These are phyloP conservation scores for Villa cingulata DNA, from an alignment of 2,888 invertebrate species.

Conservation along the genomic window DNA sequence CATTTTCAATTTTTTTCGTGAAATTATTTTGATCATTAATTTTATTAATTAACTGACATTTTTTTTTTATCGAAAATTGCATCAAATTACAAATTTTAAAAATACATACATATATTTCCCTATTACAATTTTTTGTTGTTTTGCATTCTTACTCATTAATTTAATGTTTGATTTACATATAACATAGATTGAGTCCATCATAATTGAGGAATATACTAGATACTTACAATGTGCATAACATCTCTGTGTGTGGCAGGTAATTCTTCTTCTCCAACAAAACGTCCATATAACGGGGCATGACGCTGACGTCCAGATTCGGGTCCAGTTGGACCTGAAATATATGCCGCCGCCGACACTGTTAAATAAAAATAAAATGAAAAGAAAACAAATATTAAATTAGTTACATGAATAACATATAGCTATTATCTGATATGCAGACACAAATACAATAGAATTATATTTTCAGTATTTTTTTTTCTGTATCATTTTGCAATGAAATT, in stretches of 20 bases:
- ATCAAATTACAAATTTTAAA: too few relatives aligned
- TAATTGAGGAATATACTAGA: not conserved
- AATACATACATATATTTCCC: too few relatives aligned
- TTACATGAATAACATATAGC: too few relatives aligned
- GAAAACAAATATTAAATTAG: too few relatives aligned
- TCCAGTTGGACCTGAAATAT: slow-evolving; percentile 34
- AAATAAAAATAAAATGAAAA: slow-evolving; percentile 10
- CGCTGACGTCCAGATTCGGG: slow-evolving; percentile 42
- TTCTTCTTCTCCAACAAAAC: slow-evolving; percentile 82
- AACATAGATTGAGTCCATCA: not conserved
- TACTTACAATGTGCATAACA: slow-evolving; percentile 36
- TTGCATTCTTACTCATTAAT: not conserved
- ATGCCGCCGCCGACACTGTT: slow-evolving; percentile 35
- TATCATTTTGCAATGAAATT: too few relatives aligned
- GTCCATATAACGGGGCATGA: slow-evolving; percentile 75
- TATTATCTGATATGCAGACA: too few relatives aligned
- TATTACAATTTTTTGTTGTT: not conserved
- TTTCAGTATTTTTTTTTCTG: too few relatives aligned
- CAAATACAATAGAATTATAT: too few relatives aligned
- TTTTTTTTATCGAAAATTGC: too few relatives aligned
- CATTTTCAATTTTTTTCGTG: too few relatives aligned
- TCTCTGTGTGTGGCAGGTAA: slow-evolving; percentile 41
- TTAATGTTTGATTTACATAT: not conserved
- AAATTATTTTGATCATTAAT: too few relatives aligned
- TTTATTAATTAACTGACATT: too few relatives aligned